Conservation (phyloP, 2,888 invertebrate genomes). For the Perizoma affinitatum region DNA sequence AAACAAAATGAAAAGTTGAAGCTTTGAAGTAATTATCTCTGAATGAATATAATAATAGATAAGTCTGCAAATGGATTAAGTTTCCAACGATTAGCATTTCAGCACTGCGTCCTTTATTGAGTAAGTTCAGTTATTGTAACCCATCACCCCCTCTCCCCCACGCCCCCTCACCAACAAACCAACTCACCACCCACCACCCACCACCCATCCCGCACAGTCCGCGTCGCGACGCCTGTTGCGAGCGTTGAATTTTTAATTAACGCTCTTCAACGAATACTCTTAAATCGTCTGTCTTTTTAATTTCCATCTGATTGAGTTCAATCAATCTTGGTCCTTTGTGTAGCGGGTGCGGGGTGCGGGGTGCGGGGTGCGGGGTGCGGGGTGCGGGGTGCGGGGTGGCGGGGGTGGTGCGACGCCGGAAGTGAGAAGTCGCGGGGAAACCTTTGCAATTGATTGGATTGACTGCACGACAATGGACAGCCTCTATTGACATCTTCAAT, state of each 20-base stretch:
- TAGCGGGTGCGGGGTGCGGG: not conserved
- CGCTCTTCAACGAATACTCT: constrained; percentile 31
- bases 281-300: constrained; percentile 42
- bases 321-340: constrained; percentile 40
- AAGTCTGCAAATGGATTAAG: constrained; percentile 41
- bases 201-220: constrained; percentile 1
- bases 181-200: not conserved
- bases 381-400: not conserved
- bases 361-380: not conserved
- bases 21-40: constrained; percentile 37
- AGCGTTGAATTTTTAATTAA: constrained; percentile 33
- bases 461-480: constrained; percentile 35
- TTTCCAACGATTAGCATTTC: constrained; percentile 38
- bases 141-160: constrained; percentile 2
- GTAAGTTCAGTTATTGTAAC: constrained; percentile 30
- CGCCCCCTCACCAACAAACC: not conserved
- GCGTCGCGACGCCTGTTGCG: constrained; percentile 2
- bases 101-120: constrained; percentile 36
- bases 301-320: constrained; percentile 40
- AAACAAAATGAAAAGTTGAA: constrained; percentile 27
- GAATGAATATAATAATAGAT: constrained; percentile 40
- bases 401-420: constrained; percentile 2
- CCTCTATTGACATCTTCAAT: constrained; percentile 24
- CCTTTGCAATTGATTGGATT: constrained; percentile 32
- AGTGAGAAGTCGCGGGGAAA: not conserved